A percentile compares a stretch with the other conserved stretches of the same genome.
Evolutionary conservation across 2,888 invertebrate genomes (phyloP).

Genomic region (Lathronympha strigana): DNA sequence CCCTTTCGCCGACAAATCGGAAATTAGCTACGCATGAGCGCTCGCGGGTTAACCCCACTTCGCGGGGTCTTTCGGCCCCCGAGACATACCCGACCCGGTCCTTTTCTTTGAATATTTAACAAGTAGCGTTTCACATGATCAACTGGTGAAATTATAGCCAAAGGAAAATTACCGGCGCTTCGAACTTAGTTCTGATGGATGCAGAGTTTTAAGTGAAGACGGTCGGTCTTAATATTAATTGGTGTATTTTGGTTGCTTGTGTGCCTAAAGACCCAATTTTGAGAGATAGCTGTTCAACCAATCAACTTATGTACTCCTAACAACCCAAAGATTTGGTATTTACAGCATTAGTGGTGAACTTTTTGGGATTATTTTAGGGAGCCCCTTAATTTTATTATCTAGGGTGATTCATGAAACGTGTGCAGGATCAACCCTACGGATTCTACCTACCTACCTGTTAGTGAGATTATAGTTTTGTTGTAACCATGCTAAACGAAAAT

Average conservation of each 20-base stretch:
- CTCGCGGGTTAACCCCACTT: conserved; percentile 75
- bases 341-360: too few species aligned
- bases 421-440: too few species aligned
- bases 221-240: not conserved
- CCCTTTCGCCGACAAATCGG: conserved; percentile 83
- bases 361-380: too few species aligned
- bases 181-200: conserved; percentile 21
- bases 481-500: too few species aligned
- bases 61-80: conserved; percentile 65
- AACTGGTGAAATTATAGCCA: conserved; percentile 44
- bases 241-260: not conserved
- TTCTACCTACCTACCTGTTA: too few species aligned
- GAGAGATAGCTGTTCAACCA: too few species aligned
- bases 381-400: too few species aligned
- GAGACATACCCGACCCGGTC: conserved; percentile 66
- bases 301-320: too few species aligned
- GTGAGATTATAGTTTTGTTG: too few species aligned
- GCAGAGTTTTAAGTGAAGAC: not conserved
- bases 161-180: conserved; percentile 33
- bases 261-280: not conserved
- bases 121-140: conserved; percentile 66
- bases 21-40: conserved; percentile 82
- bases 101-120: conserved; percentile 83
- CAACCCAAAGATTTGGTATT: too few species aligned
- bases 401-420: too few species aligned